A percentile compares a stretch with the other conserved stretches of the same genome.
Evolutionary conservation across 2,888 invertebrate species (phyloP).

Genomic region (Baccha elongata): DNA sequence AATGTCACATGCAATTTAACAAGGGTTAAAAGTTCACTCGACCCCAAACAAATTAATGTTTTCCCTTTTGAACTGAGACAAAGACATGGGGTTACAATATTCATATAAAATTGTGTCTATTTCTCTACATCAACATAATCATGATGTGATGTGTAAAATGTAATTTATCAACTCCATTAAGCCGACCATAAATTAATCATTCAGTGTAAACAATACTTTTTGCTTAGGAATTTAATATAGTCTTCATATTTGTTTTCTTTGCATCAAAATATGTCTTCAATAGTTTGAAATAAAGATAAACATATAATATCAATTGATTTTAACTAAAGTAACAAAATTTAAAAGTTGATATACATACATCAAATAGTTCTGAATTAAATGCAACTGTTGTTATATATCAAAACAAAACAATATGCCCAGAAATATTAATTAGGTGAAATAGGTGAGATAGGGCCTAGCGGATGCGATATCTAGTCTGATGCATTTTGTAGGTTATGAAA

Average conservation of each 20-base stretch:
- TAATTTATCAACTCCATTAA: slow-evolving; percentile 69
- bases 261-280: neutral
- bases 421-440: too few species aligned
- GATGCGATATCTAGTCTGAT: too few species aligned
- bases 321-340: too few species aligned
- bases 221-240: slow-evolving; percentile 1
- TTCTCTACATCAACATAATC: neutral
- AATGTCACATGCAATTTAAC: slow-evolving; percentile 68
- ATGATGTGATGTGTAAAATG: slow-evolving; percentile 39
- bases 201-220: neutral
- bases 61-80: slow-evolving; percentile 35
- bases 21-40: slow-evolving; percentile 62
- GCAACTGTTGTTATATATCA: too few species aligned
- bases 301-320: too few species aligned
- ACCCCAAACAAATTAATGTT: slow-evolving; percentile 66
- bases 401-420: too few species aligned
- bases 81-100: slow-evolving; percentile 19
- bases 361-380: too few species aligned
- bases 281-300: too few species aligned
- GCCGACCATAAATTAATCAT: slow-evolving; percentile 58
- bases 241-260: neutral
- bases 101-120: neutral
- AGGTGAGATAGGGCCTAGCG: too few species aligned
- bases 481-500: too few species aligned
- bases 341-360: too few species aligned